A percentile compares a stretch with the other conserved stretches of the same genome.
These are phyloP conservation scores for Lutraria rhynchaena DNA, from an alignment of 1,140 invertebrate genomes.

Conservation along the genomic window DNA sequence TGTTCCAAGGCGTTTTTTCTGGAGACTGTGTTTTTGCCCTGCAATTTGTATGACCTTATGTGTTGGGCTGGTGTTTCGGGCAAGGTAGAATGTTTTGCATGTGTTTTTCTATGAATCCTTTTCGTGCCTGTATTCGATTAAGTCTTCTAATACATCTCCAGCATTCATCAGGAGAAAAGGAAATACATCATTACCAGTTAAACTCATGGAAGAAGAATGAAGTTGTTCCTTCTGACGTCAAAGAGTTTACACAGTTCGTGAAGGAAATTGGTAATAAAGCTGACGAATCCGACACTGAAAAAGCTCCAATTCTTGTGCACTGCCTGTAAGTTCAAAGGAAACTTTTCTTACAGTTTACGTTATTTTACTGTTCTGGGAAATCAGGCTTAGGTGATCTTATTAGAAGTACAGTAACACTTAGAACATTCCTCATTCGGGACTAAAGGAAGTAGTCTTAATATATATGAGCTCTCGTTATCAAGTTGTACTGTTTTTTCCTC, in stretches of 20 bases:
- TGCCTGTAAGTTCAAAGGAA: constrained; percentile 7
- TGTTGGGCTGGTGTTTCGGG: too few relatives aligned
- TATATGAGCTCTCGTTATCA: neutral
- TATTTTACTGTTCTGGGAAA: neutral
- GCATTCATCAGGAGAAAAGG: neutral
- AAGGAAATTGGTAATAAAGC: neutral
- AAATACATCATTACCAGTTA: neutral
- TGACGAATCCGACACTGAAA: neutral
- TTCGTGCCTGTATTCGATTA: too few relatives aligned
- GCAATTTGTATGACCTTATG: too few relatives aligned
- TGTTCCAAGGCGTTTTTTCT: too few relatives aligned
- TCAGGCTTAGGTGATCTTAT: neutral
- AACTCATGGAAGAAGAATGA: neutral
- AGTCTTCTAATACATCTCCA: too few relatives aligned
- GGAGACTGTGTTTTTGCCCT: too few relatives aligned
- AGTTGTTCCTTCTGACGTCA: neutral
- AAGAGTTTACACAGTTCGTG: neutral
- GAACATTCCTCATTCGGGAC: neutral
- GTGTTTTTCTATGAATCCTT: too few relatives aligned
- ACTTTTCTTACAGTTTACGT: neutral
- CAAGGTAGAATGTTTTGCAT: too few relatives aligned
- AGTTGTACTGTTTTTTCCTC: neutral
- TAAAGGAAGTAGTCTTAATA: neutral
- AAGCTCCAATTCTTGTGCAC: constrained; percentile 7
- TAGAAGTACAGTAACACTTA: neutral